Evolutionary conservation across 2,113 vertebrate species (phyloP).

Genomic region (Emydura subglobosa): DNA sequence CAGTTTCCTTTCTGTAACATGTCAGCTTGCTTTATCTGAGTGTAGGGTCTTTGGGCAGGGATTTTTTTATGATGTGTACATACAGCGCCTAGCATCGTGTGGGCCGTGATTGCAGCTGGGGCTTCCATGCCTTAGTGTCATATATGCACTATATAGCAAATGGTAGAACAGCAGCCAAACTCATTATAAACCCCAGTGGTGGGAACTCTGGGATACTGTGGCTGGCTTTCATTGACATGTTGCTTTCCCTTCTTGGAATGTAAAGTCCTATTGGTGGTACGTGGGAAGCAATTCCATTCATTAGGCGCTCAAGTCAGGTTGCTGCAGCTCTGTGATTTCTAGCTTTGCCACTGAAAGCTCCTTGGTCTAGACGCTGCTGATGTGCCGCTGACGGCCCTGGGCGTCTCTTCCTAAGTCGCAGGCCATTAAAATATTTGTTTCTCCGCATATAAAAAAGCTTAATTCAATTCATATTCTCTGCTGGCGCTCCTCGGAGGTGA

Average conservation of each 20-base stretch:
- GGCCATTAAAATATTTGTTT: conserved; percentile 71
- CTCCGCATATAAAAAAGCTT: conserved; percentile 44
- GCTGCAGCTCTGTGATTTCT: conserved; percentile 17
- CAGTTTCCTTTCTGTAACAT: not conserved
- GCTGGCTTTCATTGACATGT: too few species aligned
- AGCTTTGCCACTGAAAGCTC: conserved; percentile 3
- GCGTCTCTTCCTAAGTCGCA: conserved; percentile 48
- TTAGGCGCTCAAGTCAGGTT: conserved; percentile 1
- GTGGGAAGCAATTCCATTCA: not conserved
- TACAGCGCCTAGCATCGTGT: not conserved
- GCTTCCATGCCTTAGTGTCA: not conserved
- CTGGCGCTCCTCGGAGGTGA: conserved; percentile 66
- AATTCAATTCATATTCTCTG: conserved; percentile 65
- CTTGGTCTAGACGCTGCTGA: conserved; percentile 32
- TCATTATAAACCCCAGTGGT: not conserved
- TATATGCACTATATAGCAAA: not conserved
- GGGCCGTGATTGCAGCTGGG: not conserved
- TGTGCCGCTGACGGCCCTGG: conserved; percentile 42
- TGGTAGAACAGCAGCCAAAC: not conserved
- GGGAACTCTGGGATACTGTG: not conserved
- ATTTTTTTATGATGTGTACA: not conserved
- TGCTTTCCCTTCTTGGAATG: not conserved
- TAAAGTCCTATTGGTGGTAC: not conserved
- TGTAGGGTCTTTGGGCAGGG: not conserved
- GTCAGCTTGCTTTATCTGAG: not conserved